These are phyloP conservation scores for Avahi laniger DNA, from an alignment of 2,797 vertebrate genomes.

Conservation along the genomic window DNA sequence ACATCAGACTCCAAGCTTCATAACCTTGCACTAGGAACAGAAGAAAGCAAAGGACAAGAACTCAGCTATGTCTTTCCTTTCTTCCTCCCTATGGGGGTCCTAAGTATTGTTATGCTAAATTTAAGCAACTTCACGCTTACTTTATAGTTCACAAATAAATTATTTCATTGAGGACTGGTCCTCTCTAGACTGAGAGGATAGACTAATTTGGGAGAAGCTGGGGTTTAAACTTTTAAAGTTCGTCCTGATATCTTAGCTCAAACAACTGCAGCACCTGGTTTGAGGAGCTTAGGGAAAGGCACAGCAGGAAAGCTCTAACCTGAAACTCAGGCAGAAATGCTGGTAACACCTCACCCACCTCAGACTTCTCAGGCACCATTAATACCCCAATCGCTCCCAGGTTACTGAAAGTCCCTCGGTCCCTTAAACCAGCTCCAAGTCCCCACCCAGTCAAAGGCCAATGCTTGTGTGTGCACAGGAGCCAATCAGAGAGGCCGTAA, in stretches of 20 bases:
- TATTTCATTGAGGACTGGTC: neutral
- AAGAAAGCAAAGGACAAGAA: neutral
- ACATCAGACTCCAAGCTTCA: neutral
- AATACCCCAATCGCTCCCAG: neutral
- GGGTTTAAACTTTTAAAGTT: conserved; percentile 33
- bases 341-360: neutral
- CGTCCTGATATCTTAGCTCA: conserved; percentile 15
- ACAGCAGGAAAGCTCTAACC: neutral
- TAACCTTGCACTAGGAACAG: neutral
- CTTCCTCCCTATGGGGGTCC: neutral
- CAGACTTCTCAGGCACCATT: neutral
- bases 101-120: neutral
- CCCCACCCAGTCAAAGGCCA: neutral
- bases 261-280: neutral
- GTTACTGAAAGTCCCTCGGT: neutral
- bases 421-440: neutral
- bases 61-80: neutral
- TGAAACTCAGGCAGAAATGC: neutral
- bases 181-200: neutral
- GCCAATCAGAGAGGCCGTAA: neutral
- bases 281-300: neutral
- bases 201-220: neutral
- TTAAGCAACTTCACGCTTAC: neutral
- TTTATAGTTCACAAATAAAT: neutral
- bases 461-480: neutral